phyloP scores from a whole-genome alignment of 2,888 invertebrate species.

The Nomada goodeniana region DNA sequence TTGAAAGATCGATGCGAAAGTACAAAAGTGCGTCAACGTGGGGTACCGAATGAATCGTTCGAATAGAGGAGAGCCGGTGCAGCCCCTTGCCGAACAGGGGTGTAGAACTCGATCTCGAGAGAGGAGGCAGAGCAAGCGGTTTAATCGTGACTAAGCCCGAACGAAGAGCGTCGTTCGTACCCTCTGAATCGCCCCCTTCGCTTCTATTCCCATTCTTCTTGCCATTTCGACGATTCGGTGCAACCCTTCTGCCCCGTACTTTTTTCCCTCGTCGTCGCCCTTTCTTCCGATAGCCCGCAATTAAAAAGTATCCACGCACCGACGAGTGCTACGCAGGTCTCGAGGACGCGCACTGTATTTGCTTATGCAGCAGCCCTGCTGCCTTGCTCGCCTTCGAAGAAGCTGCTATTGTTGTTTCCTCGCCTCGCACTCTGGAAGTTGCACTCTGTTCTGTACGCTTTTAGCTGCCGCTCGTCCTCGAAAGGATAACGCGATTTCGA shows the following conservation, averaged over 20 bases:
- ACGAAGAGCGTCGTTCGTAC: constrained; percentile 28
- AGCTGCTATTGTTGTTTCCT: constrained; percentile 43
- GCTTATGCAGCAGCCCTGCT: constrained; percentile 43
- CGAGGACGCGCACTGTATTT: constrained; percentile 46
- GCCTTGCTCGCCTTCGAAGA: constrained; percentile 17
- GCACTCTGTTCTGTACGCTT: neutral
- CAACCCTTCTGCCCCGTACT: neutral
- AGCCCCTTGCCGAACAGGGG: neutral
- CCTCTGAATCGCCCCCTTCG: constrained; percentile 35
- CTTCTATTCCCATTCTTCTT: constrained; percentile 30
- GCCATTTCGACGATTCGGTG: constrained; percentile 51
- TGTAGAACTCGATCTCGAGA: neutral
- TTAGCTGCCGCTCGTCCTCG: too few species aligned
- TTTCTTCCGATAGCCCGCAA: constrained; percentile 58
- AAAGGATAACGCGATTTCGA: neutral
- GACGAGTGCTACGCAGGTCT: constrained; percentile 59
- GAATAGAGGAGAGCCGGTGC: neutral
- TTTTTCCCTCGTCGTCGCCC: constrained; percentile 26
- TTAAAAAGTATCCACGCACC: constrained; percentile 69
- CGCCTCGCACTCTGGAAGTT: neutral
- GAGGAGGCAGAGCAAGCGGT: constrained; percentile 3
- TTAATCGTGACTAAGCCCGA: constrained; percentile 37
- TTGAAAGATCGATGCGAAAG: neutral
- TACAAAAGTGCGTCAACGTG: neutral
- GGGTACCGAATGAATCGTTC: constrained; percentile 9